phyloP scores from a whole-genome alignment of 2,888 invertebrate genomes.

The Latrodectus hesperus region DNA sequence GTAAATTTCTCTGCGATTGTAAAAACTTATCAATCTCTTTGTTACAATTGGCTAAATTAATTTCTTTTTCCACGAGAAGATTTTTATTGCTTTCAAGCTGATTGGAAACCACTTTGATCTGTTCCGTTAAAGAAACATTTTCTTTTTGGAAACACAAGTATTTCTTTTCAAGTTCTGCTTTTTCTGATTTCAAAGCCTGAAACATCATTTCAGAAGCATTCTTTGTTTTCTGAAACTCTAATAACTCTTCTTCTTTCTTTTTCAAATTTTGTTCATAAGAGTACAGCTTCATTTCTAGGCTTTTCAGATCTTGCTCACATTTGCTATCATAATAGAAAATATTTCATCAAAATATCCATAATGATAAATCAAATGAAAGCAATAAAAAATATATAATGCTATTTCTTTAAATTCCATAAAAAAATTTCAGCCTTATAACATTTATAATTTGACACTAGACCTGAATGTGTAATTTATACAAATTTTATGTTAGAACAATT shows the following conservation, averaged over 20 bases:
- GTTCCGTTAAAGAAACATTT: constrained; percentile 20
- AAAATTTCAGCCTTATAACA: no score
- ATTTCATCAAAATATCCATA: not conserved
- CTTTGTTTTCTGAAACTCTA: constrained; percentile 39
- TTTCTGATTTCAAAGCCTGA: constrained; percentile 16
- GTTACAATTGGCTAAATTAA: not conserved
- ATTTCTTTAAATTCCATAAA: no score
- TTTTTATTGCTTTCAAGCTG: constrained; percentile 52
- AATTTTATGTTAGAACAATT: no score
- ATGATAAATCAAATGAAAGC: no score
- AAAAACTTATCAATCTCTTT: not conserved
- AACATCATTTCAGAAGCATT: not conserved
- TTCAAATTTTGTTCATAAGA: not conserved
- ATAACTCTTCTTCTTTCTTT: constrained; percentile 32
- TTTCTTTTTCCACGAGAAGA: constrained; percentile 49
- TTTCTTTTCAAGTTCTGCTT: constrained; percentile 27
- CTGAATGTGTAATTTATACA: no score
- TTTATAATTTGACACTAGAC: no score
- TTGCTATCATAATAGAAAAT: no score
- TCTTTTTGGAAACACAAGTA: not conserved
- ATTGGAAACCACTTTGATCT: constrained; percentile 15
- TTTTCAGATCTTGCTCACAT: constrained; percentile 23
- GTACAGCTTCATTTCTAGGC: constrained; percentile 28
- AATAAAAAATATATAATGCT: not conserved
- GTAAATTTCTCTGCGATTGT: not conserved